Percentiles rank a stretch among this genome's conserved stretches.
Conservation (phyloP, 2,113 vertebrate species). For the Nettapus auritus region DNA sequence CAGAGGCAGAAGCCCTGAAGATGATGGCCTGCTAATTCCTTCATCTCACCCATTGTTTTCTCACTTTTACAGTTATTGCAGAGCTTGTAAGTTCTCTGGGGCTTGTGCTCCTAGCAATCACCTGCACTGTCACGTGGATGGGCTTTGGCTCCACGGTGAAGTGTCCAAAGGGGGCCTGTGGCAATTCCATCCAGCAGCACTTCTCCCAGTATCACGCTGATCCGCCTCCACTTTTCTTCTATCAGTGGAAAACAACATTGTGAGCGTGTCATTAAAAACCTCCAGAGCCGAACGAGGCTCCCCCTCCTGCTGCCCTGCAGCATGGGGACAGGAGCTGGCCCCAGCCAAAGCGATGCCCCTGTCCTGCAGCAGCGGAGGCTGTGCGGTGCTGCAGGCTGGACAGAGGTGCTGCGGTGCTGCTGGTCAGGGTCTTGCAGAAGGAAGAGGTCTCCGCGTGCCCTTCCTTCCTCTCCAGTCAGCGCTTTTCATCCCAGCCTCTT, state of each 20-base stretch:
- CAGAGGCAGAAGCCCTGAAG: not conserved
- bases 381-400: too few relatives aligned
- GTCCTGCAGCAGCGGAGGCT: not conserved
- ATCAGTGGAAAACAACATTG: not conserved
- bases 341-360: accelerated
- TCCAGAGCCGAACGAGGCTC: not conserved
- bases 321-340: accelerated
- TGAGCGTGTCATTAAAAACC: not conserved
- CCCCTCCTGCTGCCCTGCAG: too few relatives aligned
- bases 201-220: not conserved
- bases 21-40: not conserved
- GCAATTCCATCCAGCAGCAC: not conserved
- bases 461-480: not conserved
- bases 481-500: not conserved
- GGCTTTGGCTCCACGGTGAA: not conserved
- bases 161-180: not conserved
- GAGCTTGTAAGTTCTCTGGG: not conserved
- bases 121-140: not conserved
- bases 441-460: not conserved
- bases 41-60: not conserved
- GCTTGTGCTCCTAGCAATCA: not conserved
- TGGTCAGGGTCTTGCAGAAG: not conserved
- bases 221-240: not conserved
- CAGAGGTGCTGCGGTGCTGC: too few relatives aligned
- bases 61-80: not conserved